Base-by-base conservation (phyloP, 2,797 vertebrate species). In the Furcifer pardalis region DNA sequence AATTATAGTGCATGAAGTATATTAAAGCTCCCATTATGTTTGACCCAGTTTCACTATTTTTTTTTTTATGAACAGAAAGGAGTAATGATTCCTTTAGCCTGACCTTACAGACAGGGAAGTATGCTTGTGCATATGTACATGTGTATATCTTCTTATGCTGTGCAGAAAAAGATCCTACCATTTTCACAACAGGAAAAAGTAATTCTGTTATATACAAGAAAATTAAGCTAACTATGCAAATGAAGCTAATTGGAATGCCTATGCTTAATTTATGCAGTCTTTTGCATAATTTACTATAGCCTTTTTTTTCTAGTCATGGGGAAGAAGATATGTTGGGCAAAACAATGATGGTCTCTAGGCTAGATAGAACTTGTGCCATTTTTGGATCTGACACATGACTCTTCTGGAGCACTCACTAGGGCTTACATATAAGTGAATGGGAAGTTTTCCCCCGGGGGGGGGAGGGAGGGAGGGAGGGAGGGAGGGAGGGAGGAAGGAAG, bases 211-310 rank as follows among this genome's bases (percentile, higher is more conserved):
- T 56, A 77, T 77, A 42, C 40, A 42, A 60, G 27, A 15, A 60
- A 63, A 63, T 63, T 40, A 63, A 63, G 30, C 35, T 13, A n/a
- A 42, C 19, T 17, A 78, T 78, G 59, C 37, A 78, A 63, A 78
- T 78, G 13, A 62, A 77, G 40, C 40, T 60, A 77, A 77, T 30
- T 77, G 59, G 75, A 59, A 77, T 77, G 35, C 59, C 62, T 78
- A 63, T 15, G 76, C 59, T 60, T 77, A 62, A 62, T 77, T 62
- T 42, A 78, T 30, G 35, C 13, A n/a, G 76, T 9, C 62, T 78
- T 42, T 75, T 21, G 73, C 32, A 75, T 75, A 75, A 75, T 75
- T 75, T 35, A 75, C 32, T 56, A 32, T 10, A 56, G n/a, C 73
- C 52, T 19, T 75, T 63, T 63, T 44, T 63, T 63, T 44, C 37